Conservation (phyloP, 2,113 vertebrate species). For the Scytalopus superciliaris region DNA sequence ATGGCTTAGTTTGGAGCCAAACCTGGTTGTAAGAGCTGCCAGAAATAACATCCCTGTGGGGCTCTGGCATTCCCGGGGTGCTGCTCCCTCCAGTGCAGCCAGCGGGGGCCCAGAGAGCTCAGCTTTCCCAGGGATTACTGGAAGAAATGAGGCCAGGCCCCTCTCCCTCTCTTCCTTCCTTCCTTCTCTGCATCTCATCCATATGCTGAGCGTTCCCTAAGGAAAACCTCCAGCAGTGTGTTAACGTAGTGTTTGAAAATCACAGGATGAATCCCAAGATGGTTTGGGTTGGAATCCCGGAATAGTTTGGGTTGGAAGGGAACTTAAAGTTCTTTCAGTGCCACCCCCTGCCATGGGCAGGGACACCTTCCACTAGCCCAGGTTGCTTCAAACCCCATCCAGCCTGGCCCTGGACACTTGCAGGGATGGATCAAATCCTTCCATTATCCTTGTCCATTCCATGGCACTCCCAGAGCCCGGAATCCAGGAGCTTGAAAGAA, state of each 20-base stretch:
- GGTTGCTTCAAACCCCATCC: neutral
- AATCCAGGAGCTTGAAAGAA: fast-evolving
- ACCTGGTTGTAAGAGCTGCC: neutral
- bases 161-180: fast-evolving
- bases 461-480: fast-evolving
- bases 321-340: neutral
- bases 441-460: neutral
- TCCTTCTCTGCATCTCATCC: fast-evolving
- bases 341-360: neutral
- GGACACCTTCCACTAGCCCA: neutral
- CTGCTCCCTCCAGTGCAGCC: neutral
- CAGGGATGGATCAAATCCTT: neutral
- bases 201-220: fast-evolving
- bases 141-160: neutral
- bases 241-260: fast-evolving
- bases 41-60: neutral
- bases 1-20: neutral
- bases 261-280: neutral
- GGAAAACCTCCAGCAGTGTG: neutral
- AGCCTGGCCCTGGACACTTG: neutral
- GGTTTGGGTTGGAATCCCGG: neutral
- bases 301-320: neutral
- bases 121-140: neutral
- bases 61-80: fast-evolving
- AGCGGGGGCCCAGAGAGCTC: neutral